Percentiles rank a stretch among this genome's conserved stretches.
phyloP scores from a whole-genome alignment of 2,113 vertebrate genomes.

The Pionites leucogaster region DNA sequence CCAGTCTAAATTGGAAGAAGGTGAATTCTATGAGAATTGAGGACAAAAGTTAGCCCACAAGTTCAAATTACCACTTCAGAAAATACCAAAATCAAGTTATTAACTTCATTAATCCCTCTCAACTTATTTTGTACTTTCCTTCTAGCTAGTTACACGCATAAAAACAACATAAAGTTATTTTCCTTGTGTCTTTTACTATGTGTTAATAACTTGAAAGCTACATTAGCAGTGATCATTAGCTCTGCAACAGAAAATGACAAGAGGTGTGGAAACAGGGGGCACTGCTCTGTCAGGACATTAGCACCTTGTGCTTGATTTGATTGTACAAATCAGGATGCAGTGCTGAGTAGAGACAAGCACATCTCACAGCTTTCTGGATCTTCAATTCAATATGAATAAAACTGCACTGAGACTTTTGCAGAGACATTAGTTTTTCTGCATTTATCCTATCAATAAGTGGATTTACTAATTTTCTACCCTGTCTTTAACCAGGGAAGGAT shows the following conservation, averaged over 20 bases:
- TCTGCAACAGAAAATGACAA: not conserved
- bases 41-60: not conserved
- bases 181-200: constrained; percentile 28
- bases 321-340: not conserved
- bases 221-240: not conserved
- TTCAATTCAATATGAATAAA: not conserved
- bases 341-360: not conserved
- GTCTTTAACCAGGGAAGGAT: not conserved
- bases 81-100: constrained; percentile 32
- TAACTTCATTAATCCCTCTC: constrained; percentile 44
- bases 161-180: constrained; percentile 50
- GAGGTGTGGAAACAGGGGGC: not conserved
- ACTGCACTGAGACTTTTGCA: not conserved
- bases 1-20: not conserved
- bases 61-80: constrained; percentile 14
- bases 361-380: not conserved
- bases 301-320: not conserved
- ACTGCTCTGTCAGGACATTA: not conserved
- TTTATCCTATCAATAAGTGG: not conserved
- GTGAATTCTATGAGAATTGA: not conserved
- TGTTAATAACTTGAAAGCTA: constrained; percentile 29
- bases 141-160: constrained; percentile 28
- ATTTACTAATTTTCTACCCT: not conserved
- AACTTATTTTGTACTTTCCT: constrained; percentile 27
- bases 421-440: not conserved